Conservation (phyloP, 2,113 vertebrate species). For the Takifugu flavidus region DNA sequence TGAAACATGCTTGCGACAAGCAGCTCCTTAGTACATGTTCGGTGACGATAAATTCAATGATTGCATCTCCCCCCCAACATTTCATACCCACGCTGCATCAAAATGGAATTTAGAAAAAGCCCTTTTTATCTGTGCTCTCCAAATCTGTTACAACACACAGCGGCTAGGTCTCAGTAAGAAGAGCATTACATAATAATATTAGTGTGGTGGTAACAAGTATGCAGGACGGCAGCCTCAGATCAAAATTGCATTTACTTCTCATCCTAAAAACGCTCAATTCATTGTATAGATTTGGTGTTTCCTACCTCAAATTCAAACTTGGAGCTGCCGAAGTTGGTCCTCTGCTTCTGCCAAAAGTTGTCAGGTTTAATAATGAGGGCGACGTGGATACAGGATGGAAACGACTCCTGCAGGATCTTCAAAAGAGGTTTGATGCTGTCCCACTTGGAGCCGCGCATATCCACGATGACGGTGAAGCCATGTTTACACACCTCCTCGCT, state of each 20-base stretch:
- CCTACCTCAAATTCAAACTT: constrained; percentile 99
- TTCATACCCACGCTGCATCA: background rate
- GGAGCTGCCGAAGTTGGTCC: constrained; percentile 98
- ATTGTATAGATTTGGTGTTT: background rate
- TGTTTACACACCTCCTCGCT: constrained; percentile 98
- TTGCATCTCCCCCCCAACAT: background rate
- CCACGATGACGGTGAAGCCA: constrained; percentile 99
- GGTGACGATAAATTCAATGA: constrained; percentile 14
- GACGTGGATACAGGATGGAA: constrained; percentile 96
- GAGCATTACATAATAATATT: background rate
- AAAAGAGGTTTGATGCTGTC: constrained; percentile 98
- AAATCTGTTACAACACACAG: background rate
- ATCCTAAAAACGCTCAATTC: background rate
- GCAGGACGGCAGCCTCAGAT: no score
- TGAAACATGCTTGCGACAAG: constrained; percentile 40
- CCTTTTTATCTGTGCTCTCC: background rate
- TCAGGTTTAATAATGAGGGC: constrained; percentile 99
- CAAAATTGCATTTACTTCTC: background rate
- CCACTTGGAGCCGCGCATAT: constrained; percentile 99
- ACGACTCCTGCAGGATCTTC: constrained; percentile 98
- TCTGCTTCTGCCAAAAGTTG: constrained; percentile 99
- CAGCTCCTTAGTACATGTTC: constrained; percentile 25
- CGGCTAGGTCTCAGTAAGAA: background rate
- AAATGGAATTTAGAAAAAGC: no score
- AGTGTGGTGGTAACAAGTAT: background rate